A percentile compares a stretch with the other conserved stretches of the same genome.
Conservation (phyloP, 2,113 vertebrate species). For the Engraulis encrasicolus region DNA sequence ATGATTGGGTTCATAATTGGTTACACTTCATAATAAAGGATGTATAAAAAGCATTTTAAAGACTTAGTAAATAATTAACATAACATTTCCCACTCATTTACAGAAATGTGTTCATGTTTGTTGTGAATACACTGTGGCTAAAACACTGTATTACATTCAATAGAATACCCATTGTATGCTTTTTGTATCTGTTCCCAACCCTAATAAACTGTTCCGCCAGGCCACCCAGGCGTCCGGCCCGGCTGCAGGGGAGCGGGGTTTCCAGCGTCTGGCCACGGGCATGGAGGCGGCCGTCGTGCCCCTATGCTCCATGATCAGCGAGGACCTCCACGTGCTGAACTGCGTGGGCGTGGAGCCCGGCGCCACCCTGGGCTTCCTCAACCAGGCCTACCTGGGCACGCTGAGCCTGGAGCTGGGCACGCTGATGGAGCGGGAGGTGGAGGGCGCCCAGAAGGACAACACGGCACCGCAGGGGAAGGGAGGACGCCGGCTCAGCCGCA, state of each 20-base stretch:
- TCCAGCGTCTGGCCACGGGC: constrained; percentile 75
- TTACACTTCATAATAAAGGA: no score
- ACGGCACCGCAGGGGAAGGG: constrained; percentile 71
- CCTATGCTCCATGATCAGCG: constrained; percentile 79
- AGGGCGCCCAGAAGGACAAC: constrained; percentile 83
- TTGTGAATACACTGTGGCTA: no score
- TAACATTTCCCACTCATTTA: no score
- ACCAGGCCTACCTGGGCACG: constrained; percentile 83
- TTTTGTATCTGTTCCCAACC: no score
- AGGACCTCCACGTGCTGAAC: constrained; percentile 82
- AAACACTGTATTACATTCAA: no score
- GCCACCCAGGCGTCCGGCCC: constrained; percentile 71
- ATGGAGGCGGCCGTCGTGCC: constrained; percentile 73
- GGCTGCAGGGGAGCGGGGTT: constrained; percentile 75
- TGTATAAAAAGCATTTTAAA: no score
- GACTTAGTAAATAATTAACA: no score
- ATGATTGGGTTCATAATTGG: no score
- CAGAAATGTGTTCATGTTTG: no score
- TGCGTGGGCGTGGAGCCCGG: constrained; percentile 74
- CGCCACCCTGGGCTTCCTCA: constrained; percentile 82
- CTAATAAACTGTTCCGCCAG: no score
- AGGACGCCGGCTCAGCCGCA: constrained; percentile 78
- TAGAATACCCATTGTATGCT: no score
- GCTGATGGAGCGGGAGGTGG: constrained; percentile 84
- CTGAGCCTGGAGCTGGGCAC: constrained; percentile 81